phyloP scores from a whole-genome alignment of 2,888 invertebrate species.

The Philereme transversata region DNA sequence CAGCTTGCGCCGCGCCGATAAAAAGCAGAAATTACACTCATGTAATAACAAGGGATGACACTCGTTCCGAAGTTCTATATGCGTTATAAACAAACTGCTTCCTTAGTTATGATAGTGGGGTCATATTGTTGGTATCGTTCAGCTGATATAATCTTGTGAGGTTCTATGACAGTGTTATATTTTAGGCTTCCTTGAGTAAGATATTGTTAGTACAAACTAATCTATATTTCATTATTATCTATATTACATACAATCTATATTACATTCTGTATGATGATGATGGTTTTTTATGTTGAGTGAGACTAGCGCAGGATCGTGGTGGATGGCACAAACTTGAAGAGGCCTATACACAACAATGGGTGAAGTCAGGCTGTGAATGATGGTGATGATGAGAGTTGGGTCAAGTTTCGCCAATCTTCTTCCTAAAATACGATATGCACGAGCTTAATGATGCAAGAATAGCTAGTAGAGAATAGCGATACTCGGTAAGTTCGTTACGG shows the following conservation, averaged over 20 bases:
- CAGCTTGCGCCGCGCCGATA: slow-evolving; percentile 43
- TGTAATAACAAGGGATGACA: slow-evolving; percentile 46
- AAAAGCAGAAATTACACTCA: slow-evolving; percentile 44
- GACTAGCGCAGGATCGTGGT: no score
- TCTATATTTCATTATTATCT: no score
- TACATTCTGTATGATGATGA: no score
- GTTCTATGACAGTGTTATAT: neutral
- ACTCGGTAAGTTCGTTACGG: slow-evolving; percentile 31
- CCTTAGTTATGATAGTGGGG: slow-evolving; percentile 24
- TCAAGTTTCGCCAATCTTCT: slow-evolving; percentile 7
- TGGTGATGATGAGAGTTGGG: neutral
- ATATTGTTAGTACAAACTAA: no score
- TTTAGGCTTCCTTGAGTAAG: no score
- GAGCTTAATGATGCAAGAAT: slow-evolving; percentile 19
- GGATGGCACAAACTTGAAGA: no score
- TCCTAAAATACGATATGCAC: slow-evolving; percentile 16
- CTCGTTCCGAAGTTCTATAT: slow-evolving; percentile 22
- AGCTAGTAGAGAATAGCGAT: slow-evolving; percentile 13
- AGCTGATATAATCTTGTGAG: slow-evolving; percentile 14
- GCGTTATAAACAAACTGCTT: slow-evolving; percentile 28
- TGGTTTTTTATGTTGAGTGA: no score
- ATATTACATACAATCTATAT: no score
- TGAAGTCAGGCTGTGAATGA: no score
- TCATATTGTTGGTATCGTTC: slow-evolving; percentile 22
- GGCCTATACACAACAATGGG: no score